Evolutionary conservation across 2,113 vertebrate genomes (phyloP).

Genomic region (Plestiodon gilberti): DNA sequence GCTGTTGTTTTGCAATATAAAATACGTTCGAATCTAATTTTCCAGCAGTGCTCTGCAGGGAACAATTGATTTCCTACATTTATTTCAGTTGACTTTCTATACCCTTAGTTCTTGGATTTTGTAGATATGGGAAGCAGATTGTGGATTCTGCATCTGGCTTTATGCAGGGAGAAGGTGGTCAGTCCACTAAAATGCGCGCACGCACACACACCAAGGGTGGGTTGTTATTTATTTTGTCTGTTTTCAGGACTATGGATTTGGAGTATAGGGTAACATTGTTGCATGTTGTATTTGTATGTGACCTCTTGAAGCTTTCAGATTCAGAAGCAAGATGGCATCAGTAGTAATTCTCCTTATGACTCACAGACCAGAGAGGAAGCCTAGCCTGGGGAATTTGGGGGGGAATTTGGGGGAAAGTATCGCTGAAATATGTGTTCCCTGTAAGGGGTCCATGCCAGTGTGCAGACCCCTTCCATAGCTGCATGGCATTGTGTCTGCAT

Average conservation of each 20-base stretch:
- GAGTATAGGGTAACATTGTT: background rate
- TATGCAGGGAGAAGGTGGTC: background rate
- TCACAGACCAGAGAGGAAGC: no score
- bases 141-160: background rate
- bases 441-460: no score
- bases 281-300: no score
- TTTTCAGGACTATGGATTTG: background rate
- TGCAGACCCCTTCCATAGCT: no score
- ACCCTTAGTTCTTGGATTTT: background rate
- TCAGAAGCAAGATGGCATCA: no score
- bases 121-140: background rate
- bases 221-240: background rate
- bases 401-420: constrained; percentile 32
- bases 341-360: no score
- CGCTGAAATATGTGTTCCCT: constrained; percentile 32
- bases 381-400: no score
- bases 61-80: constrained; percentile 35
- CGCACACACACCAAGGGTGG: background rate
- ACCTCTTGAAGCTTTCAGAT: background rate
- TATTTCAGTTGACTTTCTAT: background rate
- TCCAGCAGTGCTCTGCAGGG: constrained; percentile 9
- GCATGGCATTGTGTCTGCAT: no score
- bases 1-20: constrained; percentile 11
- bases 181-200: background rate
- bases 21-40: constrained; percentile 45